phyloP scores from a whole-genome alignment of 2,888 invertebrate genomes.

The Glyphotaelius pellucidus region DNA sequence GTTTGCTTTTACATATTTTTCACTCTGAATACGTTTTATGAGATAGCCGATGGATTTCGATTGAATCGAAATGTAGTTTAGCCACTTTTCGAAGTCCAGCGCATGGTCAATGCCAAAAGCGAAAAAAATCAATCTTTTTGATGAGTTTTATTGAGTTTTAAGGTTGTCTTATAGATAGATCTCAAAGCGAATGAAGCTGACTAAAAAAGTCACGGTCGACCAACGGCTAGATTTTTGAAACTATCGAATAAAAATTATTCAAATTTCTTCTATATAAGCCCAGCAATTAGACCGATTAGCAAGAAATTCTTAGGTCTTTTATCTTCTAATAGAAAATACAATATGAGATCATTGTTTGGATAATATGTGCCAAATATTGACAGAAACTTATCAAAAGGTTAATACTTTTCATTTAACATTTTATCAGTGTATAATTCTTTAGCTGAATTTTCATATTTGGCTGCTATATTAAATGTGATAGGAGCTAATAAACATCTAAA shows the following conservation, averaged over 20 bases:
- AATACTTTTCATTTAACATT: not conserved
- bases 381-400: not conserved
- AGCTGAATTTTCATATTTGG: not conserved
- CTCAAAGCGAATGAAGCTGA: not conserved
- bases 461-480: not conserved
- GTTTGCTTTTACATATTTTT: constrained; percentile 27
- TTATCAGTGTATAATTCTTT: too few species aligned
- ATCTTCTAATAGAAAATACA: not conserved
- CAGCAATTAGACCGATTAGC: too few species aligned
- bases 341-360: not conserved
- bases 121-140: not conserved
- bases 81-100: constrained; percentile 21
- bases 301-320: too few species aligned
- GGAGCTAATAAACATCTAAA: not conserved
- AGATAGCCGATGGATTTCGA: not conserved
- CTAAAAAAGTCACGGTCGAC: not conserved
- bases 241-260: not conserved
- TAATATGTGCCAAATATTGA: not conserved
- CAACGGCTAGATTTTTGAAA: not conserved
- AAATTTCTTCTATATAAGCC: not conserved
- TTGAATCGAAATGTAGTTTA: constrained; percentile 10
- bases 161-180: not conserved
- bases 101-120: not conserved
- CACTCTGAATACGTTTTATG: not conserved
- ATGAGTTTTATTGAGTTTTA: not conserved